These are phyloP conservation scores for Echiichthys vipera DNA, from an alignment of 2,797 vertebrate genomes.

Conservation along the genomic window DNA sequence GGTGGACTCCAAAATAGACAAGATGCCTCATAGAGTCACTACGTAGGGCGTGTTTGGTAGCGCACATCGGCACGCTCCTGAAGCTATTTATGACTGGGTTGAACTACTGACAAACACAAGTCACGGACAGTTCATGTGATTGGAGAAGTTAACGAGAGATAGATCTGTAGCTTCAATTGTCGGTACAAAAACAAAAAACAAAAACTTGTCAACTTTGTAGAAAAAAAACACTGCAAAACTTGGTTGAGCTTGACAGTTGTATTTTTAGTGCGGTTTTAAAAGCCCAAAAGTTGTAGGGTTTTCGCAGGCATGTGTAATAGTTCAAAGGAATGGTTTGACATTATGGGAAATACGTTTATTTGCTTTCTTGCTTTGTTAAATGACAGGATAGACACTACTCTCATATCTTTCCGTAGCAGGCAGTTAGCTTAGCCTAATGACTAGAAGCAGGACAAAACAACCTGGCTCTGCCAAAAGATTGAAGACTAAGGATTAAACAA, in stretches of 20 bases:
- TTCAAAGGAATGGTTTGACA: conserved; percentile 2
- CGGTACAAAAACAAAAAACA: too few relatives aligned
- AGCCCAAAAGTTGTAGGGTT: not conserved
- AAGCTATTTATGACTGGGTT: conserved; percentile 13
- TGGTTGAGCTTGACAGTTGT: not conserved
- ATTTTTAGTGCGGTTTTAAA: not conserved
- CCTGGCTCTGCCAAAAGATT: not conserved
- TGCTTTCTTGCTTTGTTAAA: not conserved
- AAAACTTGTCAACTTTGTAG: not conserved
- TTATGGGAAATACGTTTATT: not conserved
- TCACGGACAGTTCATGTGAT: conserved; percentile 28
- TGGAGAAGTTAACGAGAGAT: conserved; percentile 19
- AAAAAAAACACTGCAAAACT: not conserved
- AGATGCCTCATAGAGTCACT: conserved; percentile 20
- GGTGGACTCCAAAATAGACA: conserved; percentile 31
- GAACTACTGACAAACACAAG: conserved; percentile 35
- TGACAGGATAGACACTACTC: not conserved
- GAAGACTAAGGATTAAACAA: not conserved
- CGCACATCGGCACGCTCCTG: conserved; percentile 15
- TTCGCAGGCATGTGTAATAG: not conserved
- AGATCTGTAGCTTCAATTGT: not conserved
- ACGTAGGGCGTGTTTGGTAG: conserved; percentile 44
- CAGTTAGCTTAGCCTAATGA: conserved; percentile 17
- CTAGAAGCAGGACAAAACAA: not conserved
- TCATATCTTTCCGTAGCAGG: not conserved